Conservation (phyloP, 2,113 vertebrate species). For the Tretioscincus oriximinensis region DNA sequence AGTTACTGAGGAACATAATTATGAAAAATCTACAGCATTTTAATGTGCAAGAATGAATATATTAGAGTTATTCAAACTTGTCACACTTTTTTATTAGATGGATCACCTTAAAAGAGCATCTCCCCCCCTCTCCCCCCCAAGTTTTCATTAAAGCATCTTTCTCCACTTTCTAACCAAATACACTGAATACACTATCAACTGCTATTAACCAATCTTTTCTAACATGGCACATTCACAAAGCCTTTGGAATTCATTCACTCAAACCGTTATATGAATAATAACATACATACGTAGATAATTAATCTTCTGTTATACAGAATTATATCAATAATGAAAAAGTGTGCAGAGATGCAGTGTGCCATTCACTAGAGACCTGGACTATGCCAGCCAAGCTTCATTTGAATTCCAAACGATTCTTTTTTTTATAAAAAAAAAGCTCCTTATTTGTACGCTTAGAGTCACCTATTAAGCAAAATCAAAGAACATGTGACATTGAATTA, state of each 20-base stretch:
- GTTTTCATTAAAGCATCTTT: slow-evolving; percentile 46
- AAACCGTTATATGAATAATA: slow-evolving; percentile 54
- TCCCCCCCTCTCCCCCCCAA: slow-evolving; percentile 54
- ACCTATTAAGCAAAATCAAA: slow-evolving; percentile 43
- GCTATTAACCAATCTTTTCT: slow-evolving; percentile 55
- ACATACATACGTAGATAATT: slow-evolving; percentile 59
- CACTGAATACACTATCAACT: slow-evolving; percentile 42
- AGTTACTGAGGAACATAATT: slow-evolving; percentile 66
- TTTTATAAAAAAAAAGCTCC: slow-evolving; percentile 39
- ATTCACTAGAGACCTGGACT: slow-evolving; percentile 48
- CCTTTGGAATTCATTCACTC: slow-evolving; percentile 51
- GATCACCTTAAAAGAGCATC: slow-evolving; percentile 62
- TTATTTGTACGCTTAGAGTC: slow-evolving; percentile 35
- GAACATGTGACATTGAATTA: slow-evolving; percentile 38
- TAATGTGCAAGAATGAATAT: slow-evolving; percentile 70
- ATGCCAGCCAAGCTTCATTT: slow-evolving; percentile 43
- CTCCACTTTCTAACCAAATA: slow-evolving; percentile 56
- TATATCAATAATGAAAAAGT: slow-evolving; percentile 39
- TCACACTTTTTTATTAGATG: slow-evolving; percentile 65
- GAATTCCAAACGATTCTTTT: slow-evolving; percentile 46
- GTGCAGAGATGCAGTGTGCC: slow-evolving; percentile 27
- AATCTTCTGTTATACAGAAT: slow-evolving; percentile 49
- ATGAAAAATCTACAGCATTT: slow-evolving; percentile 68
- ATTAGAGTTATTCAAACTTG: slow-evolving; percentile 68
- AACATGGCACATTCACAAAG: slow-evolving; percentile 58